Base-by-base conservation (phyloP, 2,797 vertebrate genomes). In the Dermochelys coriacea region DNA sequence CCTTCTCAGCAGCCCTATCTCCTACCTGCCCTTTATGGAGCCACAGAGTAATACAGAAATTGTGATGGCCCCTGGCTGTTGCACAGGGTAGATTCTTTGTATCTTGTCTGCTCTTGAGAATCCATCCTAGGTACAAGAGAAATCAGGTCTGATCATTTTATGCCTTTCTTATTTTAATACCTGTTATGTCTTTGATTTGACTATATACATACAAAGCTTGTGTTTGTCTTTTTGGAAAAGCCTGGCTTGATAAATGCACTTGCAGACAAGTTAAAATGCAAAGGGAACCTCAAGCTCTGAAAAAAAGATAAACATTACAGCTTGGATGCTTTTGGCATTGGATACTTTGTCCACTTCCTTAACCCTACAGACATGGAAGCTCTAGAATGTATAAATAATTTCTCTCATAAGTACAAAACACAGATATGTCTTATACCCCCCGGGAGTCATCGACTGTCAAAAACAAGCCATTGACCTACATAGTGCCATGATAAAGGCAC, bases 401-500 rank as follows among this genome's bases (percentile, higher is more conserved):
- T 25, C 50, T 91, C 34, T 84, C 37, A 88, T 82, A 89, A 85
- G 2, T 51, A 75, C 51, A 84, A 84, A 84, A 1, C 8, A 41
- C 8, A 2, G 41, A 81, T 25, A 75, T 29, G 81, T 8, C 85
- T n/a, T 61, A 64, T 15, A 54, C 52, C 3, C n/a, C 80, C 79
- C 8, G 41, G 41, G 18, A 84, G 81, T 79, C 16, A 25, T 18
- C 3, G 51, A 54, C 75, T 90, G 85, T 87, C 82, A 94, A 47
- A 77, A 86, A 83, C 29, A 88, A 94, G 87, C 79, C 91, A 89
- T 45, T 91, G 93, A 93, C 81, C 68, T 93, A 91, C 5, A 93
- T 9, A 87, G 12, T 41, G 11, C 6, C 51, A 86, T 37, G 84
- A 85, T 49, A 90, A 90, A 88, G 77, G 3, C 75, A 47, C 85